Base-by-base conservation (phyloP, 53 echinoderm and acorn worm genomes). In the Crossaster papposus region DNA sequence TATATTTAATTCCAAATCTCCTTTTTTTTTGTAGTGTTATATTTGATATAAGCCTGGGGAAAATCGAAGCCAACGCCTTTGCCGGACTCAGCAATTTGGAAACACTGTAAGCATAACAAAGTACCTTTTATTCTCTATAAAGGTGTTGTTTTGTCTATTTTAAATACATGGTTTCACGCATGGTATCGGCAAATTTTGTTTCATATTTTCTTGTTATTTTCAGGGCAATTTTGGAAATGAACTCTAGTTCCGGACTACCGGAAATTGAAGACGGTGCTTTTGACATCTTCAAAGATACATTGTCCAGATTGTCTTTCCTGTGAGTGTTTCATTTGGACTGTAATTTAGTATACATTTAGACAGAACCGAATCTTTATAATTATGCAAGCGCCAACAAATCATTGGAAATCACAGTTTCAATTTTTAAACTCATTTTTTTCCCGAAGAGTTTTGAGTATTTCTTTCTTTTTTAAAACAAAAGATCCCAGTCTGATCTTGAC, bases 41-140 rank as follows among this genome's bases (percentile, higher is more conserved):
- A 30, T 88, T 88, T 54, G 88, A 44, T 22, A 36, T 88, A 34
- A 62, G 54, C 3, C 33, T 88, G 24, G 18, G n/a, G 52, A 31
- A 63, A 54, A 88, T 88, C 50, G 18, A 65, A 13, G 23, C 76
- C 58, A 52, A 54, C 18, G 78, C 78, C 35, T 88, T 86, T 62
- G 79, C 77, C 31, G 88, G 88, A 36, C 63, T 88, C 1, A 2
- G n/a, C 20, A 20, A 34, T 30, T 20, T 78, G 17, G 12, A 78
- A 35, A 88, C 78, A 23, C 35, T 88, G 88, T 88, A 78, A 33
- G 88, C 78, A 64, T n/a, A 3, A 6, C 34, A 44, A 30, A 18
- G 7, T 30, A 14, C 30, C 14, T 54, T 22, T 20, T 30, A 3
- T 29, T 32, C 2, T 29, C 4, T 14, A 14, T 2, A 0, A 12